A percentile compares a stretch with the other conserved stretches of the same genome.
These are phyloP conservation scores for Pristionchus exspectatus DNA, from an alignment of 2,888 invertebrate species.

Conservation along the genomic window DNA sequence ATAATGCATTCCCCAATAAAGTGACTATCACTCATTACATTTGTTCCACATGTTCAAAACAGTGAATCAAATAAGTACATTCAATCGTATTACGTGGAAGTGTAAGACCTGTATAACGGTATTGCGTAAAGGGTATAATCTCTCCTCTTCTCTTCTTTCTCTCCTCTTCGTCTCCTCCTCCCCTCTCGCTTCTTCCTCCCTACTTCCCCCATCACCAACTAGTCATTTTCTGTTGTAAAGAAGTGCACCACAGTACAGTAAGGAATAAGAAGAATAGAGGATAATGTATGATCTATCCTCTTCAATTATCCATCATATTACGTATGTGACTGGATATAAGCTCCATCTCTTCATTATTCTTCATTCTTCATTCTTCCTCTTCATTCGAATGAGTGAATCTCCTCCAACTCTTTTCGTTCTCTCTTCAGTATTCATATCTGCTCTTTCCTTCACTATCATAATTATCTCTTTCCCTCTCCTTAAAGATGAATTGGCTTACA, in stretches of 20 bases:
- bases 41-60: too few species aligned
- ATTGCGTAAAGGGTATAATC: neutral
- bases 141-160: neutral
- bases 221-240: neutral
- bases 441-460: neutral
- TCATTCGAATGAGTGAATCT: neutral
- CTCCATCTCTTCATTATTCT: neutral
- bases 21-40: neutral
- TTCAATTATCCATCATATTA: neutral
- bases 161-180: neutral
- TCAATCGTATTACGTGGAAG: too few species aligned
- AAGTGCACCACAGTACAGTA: neutral
- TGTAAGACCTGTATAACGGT: too few species aligned
- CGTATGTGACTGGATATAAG: neutral
- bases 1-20: neutral
- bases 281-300: constrained; percentile 1
- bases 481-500: neutral
- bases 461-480: constrained; percentile 13
- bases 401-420: constrained; percentile 33
- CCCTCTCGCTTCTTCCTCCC: neutral
- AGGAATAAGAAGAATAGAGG: neutral
- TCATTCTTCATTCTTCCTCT: constrained; percentile 26
- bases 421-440: neutral
- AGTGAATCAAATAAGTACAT: too few species aligned
- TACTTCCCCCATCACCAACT: too few species aligned